Base-by-base conservation (phyloP, 2,888 invertebrate genomes). In the Eutolmus rufibarbis region DNA sequence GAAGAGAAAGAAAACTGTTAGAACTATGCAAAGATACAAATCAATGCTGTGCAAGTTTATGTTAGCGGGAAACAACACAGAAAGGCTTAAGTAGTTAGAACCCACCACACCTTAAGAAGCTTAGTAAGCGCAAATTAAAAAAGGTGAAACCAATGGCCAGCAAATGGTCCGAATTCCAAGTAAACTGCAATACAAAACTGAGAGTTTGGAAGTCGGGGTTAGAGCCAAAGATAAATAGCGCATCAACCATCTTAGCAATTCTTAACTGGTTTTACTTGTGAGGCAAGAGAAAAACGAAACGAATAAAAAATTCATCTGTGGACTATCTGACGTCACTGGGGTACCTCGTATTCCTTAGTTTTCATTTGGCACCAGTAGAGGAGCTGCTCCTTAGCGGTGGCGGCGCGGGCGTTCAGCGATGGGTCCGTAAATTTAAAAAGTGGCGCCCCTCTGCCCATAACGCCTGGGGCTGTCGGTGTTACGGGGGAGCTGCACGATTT, bases 361-460 rank as follows among this genome's bases (percentile, higher is more conserved):
- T 98, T 98, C 94, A 97, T 96, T 94, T 97, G 97, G 95, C 97
- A 97, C 99, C 99, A 99, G 94, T 96, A 96, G 94, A 99, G 96
- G 93, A 99, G 95, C 94, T 98, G 96, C 93, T 98, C 98, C 96
- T 98, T 99, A 94, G 98, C 97, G 94, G 97, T 97, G 94, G 96
- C 96, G 92, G 98, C 98, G 94, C 97, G 97, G 93, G 96, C 96
- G 93, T 95, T 96, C 94, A 98, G 95, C 94, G 96, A 95, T 92
- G 97, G 96, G 94, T 97, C 97, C 93, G 97, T 97, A 95, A 97
- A 97, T 95, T 96, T 96, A 95, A 97, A 97, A 93, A 96, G 95
- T 93, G 96, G 96, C 93, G 95, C 94, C 92, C 95, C 94, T 86
- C 76, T 88, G 91, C 90, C 92, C 89, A 90, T 89, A 92, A 94